These are phyloP conservation scores for Drosophila nikananu DNA, from an alignment of 1,140 invertebrate genomes.

Conservation along the genomic window DNA sequence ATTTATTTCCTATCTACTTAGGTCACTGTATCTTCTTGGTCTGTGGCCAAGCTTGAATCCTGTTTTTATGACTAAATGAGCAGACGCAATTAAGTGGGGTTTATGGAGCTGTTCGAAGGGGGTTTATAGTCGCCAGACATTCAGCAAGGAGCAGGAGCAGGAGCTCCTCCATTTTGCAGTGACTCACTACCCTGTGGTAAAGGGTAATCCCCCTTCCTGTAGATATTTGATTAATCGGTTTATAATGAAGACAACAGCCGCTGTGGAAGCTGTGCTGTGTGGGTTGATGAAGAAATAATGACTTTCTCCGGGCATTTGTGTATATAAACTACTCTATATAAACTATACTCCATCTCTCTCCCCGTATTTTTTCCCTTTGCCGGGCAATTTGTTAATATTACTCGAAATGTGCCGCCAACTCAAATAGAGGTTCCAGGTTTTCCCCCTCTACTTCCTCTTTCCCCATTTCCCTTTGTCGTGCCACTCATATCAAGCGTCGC, in stretches of 20 bases:
- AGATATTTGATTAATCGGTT: slow-evolving; percentile 36
- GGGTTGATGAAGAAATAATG: slow-evolving; percentile 21
- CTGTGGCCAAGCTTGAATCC: slow-evolving; percentile 39
- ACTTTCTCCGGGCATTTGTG: background rate
- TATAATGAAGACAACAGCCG: slow-evolving; percentile 30
- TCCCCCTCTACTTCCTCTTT: background rate
- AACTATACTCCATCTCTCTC: background rate
- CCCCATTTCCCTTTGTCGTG: background rate
- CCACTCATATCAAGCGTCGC: slow-evolving; percentile 47
- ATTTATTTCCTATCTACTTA: background rate
- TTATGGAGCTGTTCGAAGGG: background rate
- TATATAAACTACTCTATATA: background rate
- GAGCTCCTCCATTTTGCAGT: background rate
- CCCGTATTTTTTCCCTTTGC: background rate
- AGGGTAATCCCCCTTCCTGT: background rate
- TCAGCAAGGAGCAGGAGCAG: background rate
- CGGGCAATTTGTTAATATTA: slow-evolving; percentile 64
- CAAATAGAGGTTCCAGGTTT: slow-evolving; percentile 9
- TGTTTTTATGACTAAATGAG: slow-evolving; percentile 68
- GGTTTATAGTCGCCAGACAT: background rate
- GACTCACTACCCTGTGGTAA: slow-evolving; percentile 35
- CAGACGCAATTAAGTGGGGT: slow-evolving; percentile 68
- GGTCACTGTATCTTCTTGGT: background rate
- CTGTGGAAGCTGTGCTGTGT: background rate
- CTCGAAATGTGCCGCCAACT: slow-evolving; percentile 48